Conservation (phyloP, 2,797 vertebrate species). For the Crotalus adamanteus region DNA sequence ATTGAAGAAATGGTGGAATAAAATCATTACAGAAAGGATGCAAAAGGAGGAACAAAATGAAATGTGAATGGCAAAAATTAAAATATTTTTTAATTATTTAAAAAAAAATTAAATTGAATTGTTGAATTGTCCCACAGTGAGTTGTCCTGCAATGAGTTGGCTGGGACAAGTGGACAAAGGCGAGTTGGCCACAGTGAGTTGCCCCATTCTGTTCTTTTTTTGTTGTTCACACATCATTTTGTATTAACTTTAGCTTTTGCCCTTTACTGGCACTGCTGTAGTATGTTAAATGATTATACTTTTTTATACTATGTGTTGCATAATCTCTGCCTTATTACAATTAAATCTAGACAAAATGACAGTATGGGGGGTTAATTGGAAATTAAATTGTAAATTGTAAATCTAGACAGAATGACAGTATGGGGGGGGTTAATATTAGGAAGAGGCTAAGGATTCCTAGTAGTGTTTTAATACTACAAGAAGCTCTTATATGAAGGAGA, state of each 20-base stretch:
- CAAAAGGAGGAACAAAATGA: background rate
- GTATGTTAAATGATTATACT: background rate
- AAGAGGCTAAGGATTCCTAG: background rate
- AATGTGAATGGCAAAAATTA: background rate
- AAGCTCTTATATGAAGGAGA: background rate
- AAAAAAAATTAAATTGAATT: background rate
- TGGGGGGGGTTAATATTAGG: background rate
- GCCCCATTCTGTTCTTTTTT: background rate
- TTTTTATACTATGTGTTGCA: background rate
- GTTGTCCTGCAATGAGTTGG: background rate
- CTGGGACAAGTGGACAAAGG: background rate
- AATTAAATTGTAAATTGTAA: too few species aligned
- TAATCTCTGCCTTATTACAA: background rate
- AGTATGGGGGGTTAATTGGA: background rate
- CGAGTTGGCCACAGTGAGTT: background rate
- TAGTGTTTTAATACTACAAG: background rate
- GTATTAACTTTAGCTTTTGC: slow-evolving; percentile 16
- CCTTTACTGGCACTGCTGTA: background rate
- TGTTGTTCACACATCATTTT: background rate
- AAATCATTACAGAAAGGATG: background rate
- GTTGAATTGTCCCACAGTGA: background rate
- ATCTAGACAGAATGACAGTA: too few species aligned
- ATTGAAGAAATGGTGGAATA: background rate
- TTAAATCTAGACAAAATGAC: background rate
- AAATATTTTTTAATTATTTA: background rate